These are phyloP conservation scores for Drosophila lutescens DNA, from an alignment of 2,888 invertebrate genomes.

Conservation along the genomic window DNA sequence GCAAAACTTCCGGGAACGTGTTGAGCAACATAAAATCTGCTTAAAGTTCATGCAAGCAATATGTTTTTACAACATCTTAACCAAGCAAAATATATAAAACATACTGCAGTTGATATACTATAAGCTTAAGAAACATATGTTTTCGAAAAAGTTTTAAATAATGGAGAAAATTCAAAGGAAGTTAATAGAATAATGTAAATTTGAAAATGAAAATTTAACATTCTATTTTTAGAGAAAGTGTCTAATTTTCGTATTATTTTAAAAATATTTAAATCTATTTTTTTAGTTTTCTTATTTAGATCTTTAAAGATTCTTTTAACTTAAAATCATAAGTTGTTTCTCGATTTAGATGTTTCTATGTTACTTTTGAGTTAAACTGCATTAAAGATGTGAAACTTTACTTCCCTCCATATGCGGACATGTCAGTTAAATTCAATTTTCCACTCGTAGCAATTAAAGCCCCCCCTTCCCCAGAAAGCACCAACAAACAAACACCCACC, in stretches of 20 bases:
- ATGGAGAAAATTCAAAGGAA: too few relatives aligned
- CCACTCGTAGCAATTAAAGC: constrained; percentile 70
- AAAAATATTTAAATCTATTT: too few relatives aligned
- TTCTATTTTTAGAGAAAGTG: too few relatives aligned
- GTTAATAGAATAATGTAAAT: too few relatives aligned
- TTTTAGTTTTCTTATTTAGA: too few relatives aligned
- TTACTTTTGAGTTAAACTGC: background rate
- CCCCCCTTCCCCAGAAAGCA: constrained; percentile 11
- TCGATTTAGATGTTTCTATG: background rate
- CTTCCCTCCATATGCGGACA: constrained; percentile 1
- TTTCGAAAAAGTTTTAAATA: too few relatives aligned
- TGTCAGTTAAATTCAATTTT: constrained; percentile 67
- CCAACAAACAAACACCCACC: constrained; percentile 19
- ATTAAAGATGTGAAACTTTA: background rate
- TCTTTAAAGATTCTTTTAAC: too few relatives aligned
- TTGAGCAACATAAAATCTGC: constrained; percentile 37
- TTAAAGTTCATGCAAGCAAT: constrained; percentile 48
- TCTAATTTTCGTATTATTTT: too few relatives aligned
- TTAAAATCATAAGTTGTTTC: too few relatives aligned
- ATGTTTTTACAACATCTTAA: constrained; percentile 34
- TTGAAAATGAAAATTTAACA: too few relatives aligned
- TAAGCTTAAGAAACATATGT: too few relatives aligned
- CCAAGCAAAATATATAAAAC: background rate
- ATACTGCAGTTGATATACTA: background rate
- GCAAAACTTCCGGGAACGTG: constrained; percentile 28